A percentile compares a stretch with the other conserved stretches of the same genome.
These are phyloP conservation scores for Kryptolebias ocellatus DNA, from an alignment of 2,797 vertebrate species.

Conservation along the genomic window DNA sequence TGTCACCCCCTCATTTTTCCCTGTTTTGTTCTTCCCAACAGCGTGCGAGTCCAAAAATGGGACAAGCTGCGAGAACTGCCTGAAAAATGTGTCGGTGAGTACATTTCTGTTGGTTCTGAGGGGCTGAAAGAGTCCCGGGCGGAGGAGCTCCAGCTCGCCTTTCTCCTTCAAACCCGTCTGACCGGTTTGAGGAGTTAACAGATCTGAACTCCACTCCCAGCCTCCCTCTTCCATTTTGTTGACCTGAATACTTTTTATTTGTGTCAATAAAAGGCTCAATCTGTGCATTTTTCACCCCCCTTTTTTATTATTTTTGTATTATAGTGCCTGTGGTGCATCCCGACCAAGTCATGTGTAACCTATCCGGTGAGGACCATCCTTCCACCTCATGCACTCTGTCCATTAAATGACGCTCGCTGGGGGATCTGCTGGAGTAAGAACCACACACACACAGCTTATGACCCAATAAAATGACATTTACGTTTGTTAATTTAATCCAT, in stretches of 20 bases:
- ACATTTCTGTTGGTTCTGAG: not conserved
- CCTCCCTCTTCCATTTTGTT: constrained; percentile 5
- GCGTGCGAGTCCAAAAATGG: constrained; percentile 83
- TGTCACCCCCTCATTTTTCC: no score
- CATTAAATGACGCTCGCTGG: constrained; percentile 91
- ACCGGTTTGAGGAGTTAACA: constrained; percentile 72
- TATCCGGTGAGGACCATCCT: constrained; percentile 89
- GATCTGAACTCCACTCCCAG: constrained; percentile 15
- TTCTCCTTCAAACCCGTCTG: constrained; percentile 58
- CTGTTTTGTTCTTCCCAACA: constrained; percentile 43
- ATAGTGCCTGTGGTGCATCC: constrained; percentile 95
- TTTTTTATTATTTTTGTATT: not conserved
- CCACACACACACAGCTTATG: constrained; percentile 3
- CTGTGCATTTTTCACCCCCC: not conserved
- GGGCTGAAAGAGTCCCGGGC: constrained; percentile 4
- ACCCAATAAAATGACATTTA: not conserved
- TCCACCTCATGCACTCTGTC: constrained; percentile 84
- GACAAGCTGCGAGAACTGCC: constrained; percentile 88
- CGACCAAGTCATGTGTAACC: constrained; percentile 81
- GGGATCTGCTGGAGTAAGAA: constrained; percentile 94
- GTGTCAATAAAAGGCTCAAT: constrained; percentile 3
- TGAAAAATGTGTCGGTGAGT: constrained; percentile 89
- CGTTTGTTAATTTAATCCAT: not conserved
- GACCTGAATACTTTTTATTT: constrained; percentile 2
- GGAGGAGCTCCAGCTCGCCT: constrained; percentile 30